Percentiles rank a stretch among this genome's conserved stretches.
Conservation (phyloP, 2,888 invertebrate genomes). For the Magallana nippona region DNA sequence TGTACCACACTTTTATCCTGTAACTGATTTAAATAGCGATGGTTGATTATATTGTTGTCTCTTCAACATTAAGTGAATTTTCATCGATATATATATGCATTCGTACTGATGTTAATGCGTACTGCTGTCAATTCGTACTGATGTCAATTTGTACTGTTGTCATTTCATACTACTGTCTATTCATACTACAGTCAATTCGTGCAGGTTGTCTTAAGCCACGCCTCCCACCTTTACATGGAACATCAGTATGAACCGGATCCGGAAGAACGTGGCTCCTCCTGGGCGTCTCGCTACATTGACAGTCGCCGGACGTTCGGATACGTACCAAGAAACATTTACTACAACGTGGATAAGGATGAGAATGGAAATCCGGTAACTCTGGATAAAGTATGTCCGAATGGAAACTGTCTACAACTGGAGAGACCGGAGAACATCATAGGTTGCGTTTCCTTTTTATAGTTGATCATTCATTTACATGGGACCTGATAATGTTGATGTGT, state of each 20-base stretch:
- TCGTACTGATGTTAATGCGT: no score
- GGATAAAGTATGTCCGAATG: background rate
- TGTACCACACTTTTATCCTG: no score
- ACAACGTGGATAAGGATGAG: background rate
- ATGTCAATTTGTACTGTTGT: no score
- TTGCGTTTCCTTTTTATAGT: background rate
- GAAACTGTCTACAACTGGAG: background rate
- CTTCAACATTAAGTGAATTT: no score
- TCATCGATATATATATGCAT: no score
- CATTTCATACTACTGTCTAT: no score
- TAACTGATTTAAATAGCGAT: no score
- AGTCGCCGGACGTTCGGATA: background rate
- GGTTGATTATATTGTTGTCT: no score
- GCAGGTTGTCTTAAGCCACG: constrained; percentile 23
- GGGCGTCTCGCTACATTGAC: constrained; percentile 28
- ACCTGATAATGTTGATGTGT: no score
- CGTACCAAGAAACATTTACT: background rate
- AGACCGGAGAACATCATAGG: background rate
- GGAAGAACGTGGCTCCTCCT: constrained; percentile 4
- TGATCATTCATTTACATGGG: no score
- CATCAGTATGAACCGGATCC: constrained; percentile 31
- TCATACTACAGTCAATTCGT: no score
- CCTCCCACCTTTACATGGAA: constrained; percentile 14
- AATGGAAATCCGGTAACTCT: background rate
- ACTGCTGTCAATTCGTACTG: no score